Evolutionary conservation across 2,797 vertebrate species (phyloP), one percentile per base, ranked within the genome.

Genomic region (Channa striata): DNA sequence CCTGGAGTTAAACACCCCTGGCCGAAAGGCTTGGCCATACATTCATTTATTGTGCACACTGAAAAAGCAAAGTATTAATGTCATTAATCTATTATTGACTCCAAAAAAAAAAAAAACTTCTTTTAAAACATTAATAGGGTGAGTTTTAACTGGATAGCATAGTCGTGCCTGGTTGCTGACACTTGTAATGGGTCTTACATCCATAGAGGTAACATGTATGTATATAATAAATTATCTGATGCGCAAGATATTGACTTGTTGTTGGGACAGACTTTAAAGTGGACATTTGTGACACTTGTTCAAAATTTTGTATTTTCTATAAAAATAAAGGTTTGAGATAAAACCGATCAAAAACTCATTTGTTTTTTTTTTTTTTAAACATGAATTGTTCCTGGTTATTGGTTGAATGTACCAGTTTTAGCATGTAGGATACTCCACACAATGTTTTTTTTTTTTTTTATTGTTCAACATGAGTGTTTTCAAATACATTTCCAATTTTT

Each of bases 271-370:
- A 65, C 71, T 75, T 83, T 84, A 63, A 86, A 65, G 40, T 44
- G 14, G 83, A 65, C 36, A 73, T 78, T 79, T 81, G 77, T 86
- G 84, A 82, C 77, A 77, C 73, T 87, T 90, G 79, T 89, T 87
- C 56, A 75, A 72, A 82, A 73, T 91, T 94, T 93, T 93, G 93
- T 94, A 94, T 94, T 95, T 94, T 91, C 75, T 94, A 93, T 93
- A 87, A 90, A 93, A 93, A 93, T 91, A 92, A 90, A 89, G 68
- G 68, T 74, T 62, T 66, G 59, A 56, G 50, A 77, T 79, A 74
- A 88, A 91, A 81, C 30, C 62, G 61, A 36, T 53, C 43, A 25
- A 16, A 11, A 10, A 42, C 36, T 16, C 3, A 11, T 30, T 11
- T 10, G 2, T 52, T 2, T 43, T 48, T 19, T 12, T 21, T 52